Evolutionary conservation across 30 jellyfish, hydroid and myxozoan species (phyloP), one percentile per base, ranked within the genome.

Genomic region (Catostylus mosaicus): DNA sequence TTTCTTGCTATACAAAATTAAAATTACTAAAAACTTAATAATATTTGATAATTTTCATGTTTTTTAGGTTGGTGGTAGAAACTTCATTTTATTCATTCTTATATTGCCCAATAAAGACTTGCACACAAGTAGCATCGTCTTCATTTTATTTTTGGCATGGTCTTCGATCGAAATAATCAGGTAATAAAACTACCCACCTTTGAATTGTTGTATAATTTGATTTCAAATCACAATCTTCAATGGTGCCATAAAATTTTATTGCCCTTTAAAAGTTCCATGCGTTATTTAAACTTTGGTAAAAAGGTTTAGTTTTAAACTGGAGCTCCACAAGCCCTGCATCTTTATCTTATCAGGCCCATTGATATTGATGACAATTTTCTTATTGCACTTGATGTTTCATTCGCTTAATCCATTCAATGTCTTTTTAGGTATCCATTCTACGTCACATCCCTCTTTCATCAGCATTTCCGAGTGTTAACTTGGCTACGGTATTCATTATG

Each of bases 11-110:
- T n/a, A n/a, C n/a, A n/a, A n/a, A n/a, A n/a, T n/a, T n/a, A n/a
- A n/a, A n/a, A n/a, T n/a, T n/a, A n/a, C n/a, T n/a, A n/a, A n/a
- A n/a, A n/a, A n/a, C n/a, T n/a, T n/a, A n/a, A n/a, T n/a, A n/a
- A n/a, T n/a, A n/a, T n/a, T n/a, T n/a, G n/a, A n/a, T n/a, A 35
- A 20, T 14, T 61, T 6, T 26, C 20, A 4, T 31, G n/a, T 61
- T 38, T 75, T 73, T 31, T 54, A 94, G 99, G 99, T 94, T 56
- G 78, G 91, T n/a, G 99, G 99, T 1, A 83, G 99, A 47, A 88
- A 88, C 57, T 77, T 94, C 72, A 69, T 88, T 36, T 73, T 94
- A 35, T 87, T 94, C 54, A 59, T 88, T 80, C 67, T 94, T 22
- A 77, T 94, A 24, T 48, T 94, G 46, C 97, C 97, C 0, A 94